A percentile compares a stretch with the other conserved stretches of the same genome.
Conservation (phyloP, 2,797 vertebrate genomes). For the Pangasius sanitwongsei region DNA sequence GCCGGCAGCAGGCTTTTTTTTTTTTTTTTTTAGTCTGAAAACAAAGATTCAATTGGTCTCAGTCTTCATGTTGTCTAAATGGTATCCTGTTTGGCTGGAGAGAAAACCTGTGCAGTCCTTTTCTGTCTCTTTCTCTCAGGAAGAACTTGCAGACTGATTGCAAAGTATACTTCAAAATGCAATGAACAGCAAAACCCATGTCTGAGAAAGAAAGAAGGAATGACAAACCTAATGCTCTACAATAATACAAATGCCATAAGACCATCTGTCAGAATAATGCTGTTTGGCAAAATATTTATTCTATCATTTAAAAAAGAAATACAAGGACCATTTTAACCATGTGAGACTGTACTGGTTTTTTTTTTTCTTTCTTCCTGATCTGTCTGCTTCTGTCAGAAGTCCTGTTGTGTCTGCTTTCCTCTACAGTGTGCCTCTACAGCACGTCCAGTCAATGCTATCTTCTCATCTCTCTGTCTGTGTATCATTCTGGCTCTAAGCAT, state of each 20-base stretch:
- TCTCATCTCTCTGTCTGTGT: background rate
- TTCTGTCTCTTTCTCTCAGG: background rate
- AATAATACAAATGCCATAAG: background rate
- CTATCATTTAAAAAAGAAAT: no score
- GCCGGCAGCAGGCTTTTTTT: background rate
- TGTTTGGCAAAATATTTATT: background rate
- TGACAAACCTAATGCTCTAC: background rate
- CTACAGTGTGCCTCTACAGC: background rate
- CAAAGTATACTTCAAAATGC: background rate
- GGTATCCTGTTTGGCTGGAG: background rate
- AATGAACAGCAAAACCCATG: background rate
- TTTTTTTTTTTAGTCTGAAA: background rate
- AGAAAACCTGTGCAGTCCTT: background rate
- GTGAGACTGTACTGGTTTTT: background rate
- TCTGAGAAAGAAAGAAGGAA: background rate
- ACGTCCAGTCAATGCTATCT: background rate
- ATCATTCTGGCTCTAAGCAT: background rate
- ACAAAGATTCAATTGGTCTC: background rate
- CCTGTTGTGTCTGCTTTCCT: constrained; percentile 15
- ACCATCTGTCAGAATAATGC: background rate
- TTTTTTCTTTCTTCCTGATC: background rate
- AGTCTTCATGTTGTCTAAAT: background rate
- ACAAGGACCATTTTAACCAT: background rate
- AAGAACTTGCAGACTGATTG: background rate
- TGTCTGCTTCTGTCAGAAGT: background rate